Conservation (phyloP, 2,797 vertebrate species). For the Anolis apletophallus region DNA sequence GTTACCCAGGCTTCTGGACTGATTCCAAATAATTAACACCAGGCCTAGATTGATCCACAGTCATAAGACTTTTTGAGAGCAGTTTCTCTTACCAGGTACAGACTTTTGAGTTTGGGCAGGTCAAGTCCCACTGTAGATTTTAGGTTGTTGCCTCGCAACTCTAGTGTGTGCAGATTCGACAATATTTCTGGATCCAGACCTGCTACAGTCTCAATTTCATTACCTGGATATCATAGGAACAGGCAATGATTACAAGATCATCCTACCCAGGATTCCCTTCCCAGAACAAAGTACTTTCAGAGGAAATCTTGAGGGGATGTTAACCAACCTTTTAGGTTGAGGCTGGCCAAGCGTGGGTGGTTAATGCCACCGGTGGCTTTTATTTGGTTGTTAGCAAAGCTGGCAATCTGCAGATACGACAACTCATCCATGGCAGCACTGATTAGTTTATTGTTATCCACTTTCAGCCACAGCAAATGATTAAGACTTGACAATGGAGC, state of each 20-base stretch:
- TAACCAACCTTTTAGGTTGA: slow-evolving; percentile 88
- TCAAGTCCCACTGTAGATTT: slow-evolving; percentile 85
- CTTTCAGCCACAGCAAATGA: slow-evolving; percentile 92
- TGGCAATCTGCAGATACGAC: slow-evolving; percentile 89
- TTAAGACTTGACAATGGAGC: slow-evolving; percentile 84
- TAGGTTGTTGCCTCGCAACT: slow-evolving; percentile 88
- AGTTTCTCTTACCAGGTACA: slow-evolving; percentile 87
- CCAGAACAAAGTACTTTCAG: neutral
- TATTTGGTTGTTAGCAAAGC: slow-evolving; percentile 85
- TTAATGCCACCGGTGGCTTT: slow-evolving; percentile 80
- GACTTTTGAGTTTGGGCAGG: slow-evolving; percentile 85
- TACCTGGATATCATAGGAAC: slow-evolving; percentile 78
- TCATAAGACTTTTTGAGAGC: neutral
- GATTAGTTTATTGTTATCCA: slow-evolving; percentile 84
- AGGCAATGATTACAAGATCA: slow-evolving; percentile 38
- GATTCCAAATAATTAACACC: neutral
- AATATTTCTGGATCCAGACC: slow-evolving; percentile 80
- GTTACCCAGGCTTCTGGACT: neutral
- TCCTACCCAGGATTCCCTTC: neutral
- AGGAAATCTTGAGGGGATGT: neutral
- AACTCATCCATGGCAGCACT: slow-evolving; percentile 82
- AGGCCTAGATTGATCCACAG: neutral
- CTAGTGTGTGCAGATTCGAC: slow-evolving; percentile 84
- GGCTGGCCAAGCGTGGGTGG: slow-evolving; percentile 82
- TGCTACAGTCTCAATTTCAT: slow-evolving; percentile 79